Evolutionary conservation across 2,888 invertebrate genomes (phyloP).

Genomic region (Deilephila porcellus): DNA sequence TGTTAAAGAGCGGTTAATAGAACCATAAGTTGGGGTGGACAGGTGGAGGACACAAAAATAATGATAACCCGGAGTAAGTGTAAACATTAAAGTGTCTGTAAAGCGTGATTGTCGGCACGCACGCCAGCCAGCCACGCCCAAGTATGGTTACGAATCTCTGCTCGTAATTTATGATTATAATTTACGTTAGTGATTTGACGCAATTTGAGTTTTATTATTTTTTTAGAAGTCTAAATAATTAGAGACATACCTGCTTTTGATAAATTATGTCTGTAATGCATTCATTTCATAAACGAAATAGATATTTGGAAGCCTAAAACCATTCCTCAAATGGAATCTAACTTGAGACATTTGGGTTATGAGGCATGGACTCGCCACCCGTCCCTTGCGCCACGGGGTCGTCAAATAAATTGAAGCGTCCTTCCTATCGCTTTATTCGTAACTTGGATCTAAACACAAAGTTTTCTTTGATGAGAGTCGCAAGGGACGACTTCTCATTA

Average conservation of each 20-base stretch:
- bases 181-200: conserved; percentile 62
- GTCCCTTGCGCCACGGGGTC: background rate
- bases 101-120: conserved; percentile 72
- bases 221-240: background rate
- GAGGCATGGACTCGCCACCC: background rate
- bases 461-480: conserved; percentile 16
- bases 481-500: conserved; percentile 7
- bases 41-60: conserved; percentile 64
- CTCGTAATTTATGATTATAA: conserved; percentile 59
- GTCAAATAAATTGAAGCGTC: conserved; percentile 1
- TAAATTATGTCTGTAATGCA: background rate
- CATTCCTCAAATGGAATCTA: background rate
- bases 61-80: conserved; percentile 73
- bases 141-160: conserved; percentile 60
- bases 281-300: too few relatives aligned
- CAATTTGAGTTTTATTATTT: conserved; percentile 43
- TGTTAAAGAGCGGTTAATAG: conserved; percentile 52
- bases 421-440: conserved; percentile 7
- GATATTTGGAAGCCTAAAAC: background rate
- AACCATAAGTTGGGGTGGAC: conserved; percentile 63
- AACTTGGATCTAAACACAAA: conserved; percentile 18
- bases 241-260: background rate
- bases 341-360: background rate
- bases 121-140: conserved; percentile 55
- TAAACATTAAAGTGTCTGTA: conserved; percentile 70